Evolutionary conservation across 1,140 invertebrate genomes (phyloP), one percentile per base, ranked within the genome.

Genomic region (Ceratina australensis): DNA sequence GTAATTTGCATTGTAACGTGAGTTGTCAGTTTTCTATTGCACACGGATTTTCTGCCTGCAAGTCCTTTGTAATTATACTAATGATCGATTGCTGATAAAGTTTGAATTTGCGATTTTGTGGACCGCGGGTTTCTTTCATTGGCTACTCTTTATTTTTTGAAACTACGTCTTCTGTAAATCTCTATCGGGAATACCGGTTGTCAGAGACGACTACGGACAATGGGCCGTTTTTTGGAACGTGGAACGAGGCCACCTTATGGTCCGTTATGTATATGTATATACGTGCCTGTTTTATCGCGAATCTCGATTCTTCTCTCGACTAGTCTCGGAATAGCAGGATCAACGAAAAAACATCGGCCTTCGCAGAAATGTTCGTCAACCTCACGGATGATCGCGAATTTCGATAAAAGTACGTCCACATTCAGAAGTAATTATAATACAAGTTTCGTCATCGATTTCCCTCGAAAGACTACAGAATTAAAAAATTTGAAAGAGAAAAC

Each of bases 181-280:
- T 87, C 83, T 88, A 88, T 87, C 85, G 87, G 80, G 81, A 83
- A 87, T 86, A 87, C 73, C 85, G 78, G 83, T 87, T 86, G 79
- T 84, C 77, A 78, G 56, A 87, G 82, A 87, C 85, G 79, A 84
- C 75, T 65, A 79, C 65, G 79, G 81, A 89, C 86, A 88, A 89
- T 86, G 82, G 84, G 85, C 80, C 77, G 86, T 89, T 88, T 89
- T 87, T 88, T 87, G 80, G 85, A 86, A 83, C 80, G 78, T 72
- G 80, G 72, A 88, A 85, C 84, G 81, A 86, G 81, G 83, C 79
- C 81, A 84, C 84, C 73, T 87, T 88, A 87, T 86, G 86, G 86
- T 83, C 81, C 81, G 79, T 87, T 84, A 82, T 80, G 66, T 82
- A 72, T 79, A 74, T 52, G 56, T 52, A 60, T 42, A 61, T 33